Conservation (phyloP, 2,888 invertebrate genomes). For the Lepidocyrtoides sp. region DNA sequence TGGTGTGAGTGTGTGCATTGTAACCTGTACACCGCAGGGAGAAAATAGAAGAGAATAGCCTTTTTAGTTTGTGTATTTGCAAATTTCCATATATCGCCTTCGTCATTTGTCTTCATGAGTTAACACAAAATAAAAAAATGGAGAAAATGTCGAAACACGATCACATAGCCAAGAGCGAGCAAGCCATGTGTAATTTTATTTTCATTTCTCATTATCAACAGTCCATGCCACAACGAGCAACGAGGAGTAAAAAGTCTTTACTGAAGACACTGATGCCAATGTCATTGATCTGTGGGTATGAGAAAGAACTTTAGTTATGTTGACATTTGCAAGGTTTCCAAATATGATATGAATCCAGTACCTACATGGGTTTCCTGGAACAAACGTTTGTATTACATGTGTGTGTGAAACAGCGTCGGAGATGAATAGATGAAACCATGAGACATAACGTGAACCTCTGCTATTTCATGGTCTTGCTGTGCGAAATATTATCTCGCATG, state of each 20-base stretch:
- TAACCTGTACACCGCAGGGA: neutral
- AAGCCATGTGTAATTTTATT: no score
- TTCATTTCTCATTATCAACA: no score
- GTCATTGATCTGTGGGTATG: neutral
- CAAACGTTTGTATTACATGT: neutral
- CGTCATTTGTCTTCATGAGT: conserved; percentile 59
- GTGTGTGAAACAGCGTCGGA: neutral
- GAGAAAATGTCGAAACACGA: neutral
- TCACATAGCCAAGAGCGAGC: no score
- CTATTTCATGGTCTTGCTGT: neutral
- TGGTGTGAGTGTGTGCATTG: neutral
- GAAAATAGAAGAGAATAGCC: conserved; percentile 12
- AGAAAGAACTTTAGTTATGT: neutral
- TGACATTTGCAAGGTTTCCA: no score
- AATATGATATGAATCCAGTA: no score
- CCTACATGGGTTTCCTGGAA: no score
- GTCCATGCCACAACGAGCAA: no score
- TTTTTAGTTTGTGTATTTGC: conserved; percentile 55
- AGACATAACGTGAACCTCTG: neutral
- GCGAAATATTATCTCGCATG: conserved; percentile 25
- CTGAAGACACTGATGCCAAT: no score
- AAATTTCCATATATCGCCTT: no score
- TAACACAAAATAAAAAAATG: neutral
- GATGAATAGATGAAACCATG: no score
- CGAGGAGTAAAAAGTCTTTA: no score